Evolutionary conservation across 2,888 invertebrate species (phyloP).

Genomic region (Pecten maximus): DNA sequence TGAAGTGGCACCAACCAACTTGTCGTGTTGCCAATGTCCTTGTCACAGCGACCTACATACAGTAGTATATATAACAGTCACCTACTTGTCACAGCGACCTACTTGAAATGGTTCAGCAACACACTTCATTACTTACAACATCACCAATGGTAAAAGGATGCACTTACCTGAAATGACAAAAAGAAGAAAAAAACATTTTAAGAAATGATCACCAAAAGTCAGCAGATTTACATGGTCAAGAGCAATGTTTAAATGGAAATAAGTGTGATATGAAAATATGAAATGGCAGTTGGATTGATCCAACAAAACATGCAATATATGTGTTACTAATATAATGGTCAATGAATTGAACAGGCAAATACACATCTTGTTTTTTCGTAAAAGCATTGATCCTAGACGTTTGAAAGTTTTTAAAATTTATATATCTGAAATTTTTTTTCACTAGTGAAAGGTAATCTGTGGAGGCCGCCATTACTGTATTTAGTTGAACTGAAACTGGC

Average conservation of each 20-base stretch:
- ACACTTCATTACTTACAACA: background rate
- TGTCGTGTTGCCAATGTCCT: background rate
- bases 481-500: no score
- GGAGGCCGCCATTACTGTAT: no score
- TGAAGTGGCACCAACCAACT: background rate
- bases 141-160: background rate
- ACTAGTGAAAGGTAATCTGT: no score
- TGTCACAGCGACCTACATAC: background rate
- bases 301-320: no score
- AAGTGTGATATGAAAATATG: background rate
- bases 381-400: background rate
- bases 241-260: background rate
- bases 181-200: background rate
- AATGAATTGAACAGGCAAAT: no score
- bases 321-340: no score
- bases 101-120: background rate
- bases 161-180: conserved; percentile 27
- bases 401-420: no score
- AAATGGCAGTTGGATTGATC: background rate
- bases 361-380: no score
- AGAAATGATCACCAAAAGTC: background rate
- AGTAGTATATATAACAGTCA: background rate
- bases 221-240: background rate
- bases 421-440: no score
- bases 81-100: background rate